phyloP scores from a whole-genome alignment of 2,113 vertebrate genomes.

The Colaptes auratus region DNA sequence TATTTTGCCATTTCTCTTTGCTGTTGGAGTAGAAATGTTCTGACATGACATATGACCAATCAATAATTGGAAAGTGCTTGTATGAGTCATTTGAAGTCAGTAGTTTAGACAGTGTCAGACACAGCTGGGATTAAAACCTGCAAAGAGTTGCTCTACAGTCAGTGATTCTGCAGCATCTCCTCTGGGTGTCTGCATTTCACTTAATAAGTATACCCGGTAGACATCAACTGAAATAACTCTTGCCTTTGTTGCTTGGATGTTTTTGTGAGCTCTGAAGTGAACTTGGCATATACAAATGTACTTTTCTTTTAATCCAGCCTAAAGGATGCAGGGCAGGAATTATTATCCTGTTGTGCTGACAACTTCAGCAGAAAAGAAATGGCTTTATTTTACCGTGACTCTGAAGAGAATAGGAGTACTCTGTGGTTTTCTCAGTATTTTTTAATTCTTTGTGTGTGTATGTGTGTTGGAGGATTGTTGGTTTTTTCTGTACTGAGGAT shows the following conservation, averaged over 20 bases:
- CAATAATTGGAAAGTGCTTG: constrained; percentile 2
- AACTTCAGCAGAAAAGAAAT: background rate
- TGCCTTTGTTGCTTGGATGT: background rate
- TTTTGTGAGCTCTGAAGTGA: constrained; percentile 49
- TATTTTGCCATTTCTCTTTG: constrained; percentile 31
- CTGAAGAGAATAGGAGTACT: background rate
- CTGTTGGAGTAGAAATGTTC: constrained; percentile 23
- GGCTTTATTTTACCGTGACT: background rate
- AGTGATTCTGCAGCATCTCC: constrained; percentile 7
- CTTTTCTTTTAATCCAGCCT: background rate
- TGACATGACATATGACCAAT: constrained; percentile 2
- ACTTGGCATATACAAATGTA: background rate
- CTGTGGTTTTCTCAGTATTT: background rate
- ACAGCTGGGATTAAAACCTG: background rate
- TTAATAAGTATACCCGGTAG: constrained; percentile 17
- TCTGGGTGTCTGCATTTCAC: constrained; percentile 4
- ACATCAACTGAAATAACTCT: constrained; percentile 3
- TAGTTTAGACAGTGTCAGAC: constrained; percentile 5
- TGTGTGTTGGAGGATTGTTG: background rate
- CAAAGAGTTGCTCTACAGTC: background rate
- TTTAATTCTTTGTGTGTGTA: background rate
- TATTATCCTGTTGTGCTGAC: background rate
- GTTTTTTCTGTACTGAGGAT: background rate
- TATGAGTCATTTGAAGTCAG: constrained; percentile 34
- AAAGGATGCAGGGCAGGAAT: background rate